Base-by-base conservation (phyloP, 2,888 invertebrate genomes). In the Rhagophthalmus giganteus region DNA sequence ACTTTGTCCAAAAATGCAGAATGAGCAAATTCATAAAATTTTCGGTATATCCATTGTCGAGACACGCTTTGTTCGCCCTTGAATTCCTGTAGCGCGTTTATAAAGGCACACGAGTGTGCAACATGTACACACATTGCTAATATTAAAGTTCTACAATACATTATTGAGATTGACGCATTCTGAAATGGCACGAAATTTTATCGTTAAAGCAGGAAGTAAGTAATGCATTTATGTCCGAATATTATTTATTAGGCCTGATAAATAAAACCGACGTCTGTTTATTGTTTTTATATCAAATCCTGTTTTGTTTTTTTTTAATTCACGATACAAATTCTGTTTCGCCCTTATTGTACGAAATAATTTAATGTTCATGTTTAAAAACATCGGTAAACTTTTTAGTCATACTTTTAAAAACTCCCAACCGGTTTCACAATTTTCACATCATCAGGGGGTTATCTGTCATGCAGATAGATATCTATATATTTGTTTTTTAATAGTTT, bases 1-100 rank as follows among this genome's bases (percentile, higher is more conserved):
- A 35, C 45, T 45, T 40, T 33, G 15, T 10, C 28, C 33, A 31
- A 52, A 46, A 52, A 52, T 52, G 52, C 52, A 41, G 40, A 52
- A 47, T 25, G 41, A 4, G 52, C 52, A 41, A 37, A 40, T 47
- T 52, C 47, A 39, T 52, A 30, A 39, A 33, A 45, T 40, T 38
- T 51, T 44, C 25, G 33, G 7, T 39, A 35, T 14, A 44, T 50
- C 39, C 26, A 45, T 52, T 46, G 46, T 52, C 20, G 26, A 35
- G 33, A 35, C 52, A 46, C 37, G 47, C 30, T 40, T 37, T 37
- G 25, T 37, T 24, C 37, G 37, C 25, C 24, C 24, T 37, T 20
- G 26, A 37, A 37, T 37, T 37, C 26, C 37, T 13, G 6, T 7
- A 37, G 37, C 8, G 26, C 37, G 7, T 20, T 20, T 20, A 20